Evolutionary conservation across 2,797 vertebrate genomes (phyloP).

Genomic region (Poeciliopsis turneri): DNA sequence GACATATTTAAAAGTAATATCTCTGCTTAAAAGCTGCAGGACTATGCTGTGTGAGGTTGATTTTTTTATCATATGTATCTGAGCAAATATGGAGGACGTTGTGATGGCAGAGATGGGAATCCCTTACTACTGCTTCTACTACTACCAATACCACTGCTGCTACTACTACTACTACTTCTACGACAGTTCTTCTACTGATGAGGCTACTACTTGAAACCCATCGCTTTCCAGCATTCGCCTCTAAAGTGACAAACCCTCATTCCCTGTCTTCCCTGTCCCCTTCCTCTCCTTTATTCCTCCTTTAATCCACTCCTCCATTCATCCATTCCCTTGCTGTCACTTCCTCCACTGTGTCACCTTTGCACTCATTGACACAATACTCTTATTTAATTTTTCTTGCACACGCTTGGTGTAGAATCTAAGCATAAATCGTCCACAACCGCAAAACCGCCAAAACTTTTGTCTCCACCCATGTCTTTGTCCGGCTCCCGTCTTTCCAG

Average conservation of each 20-base stretch:
- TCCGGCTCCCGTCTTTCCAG: constrained; percentile 55
- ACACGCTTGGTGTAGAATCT: constrained; percentile 71
- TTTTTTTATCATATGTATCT: constrained; percentile 68
- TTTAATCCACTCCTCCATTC: constrained; percentile 45
- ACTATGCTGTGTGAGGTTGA: constrained; percentile 69
- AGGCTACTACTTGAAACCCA: constrained; percentile 77
- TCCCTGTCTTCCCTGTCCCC: constrained; percentile 72
- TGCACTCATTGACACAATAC: constrained; percentile 31
- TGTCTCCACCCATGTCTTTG: constrained; percentile 74
- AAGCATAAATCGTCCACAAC: constrained; percentile 62
- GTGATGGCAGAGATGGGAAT: constrained; percentile 76
- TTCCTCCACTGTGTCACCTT: constrained; percentile 33
- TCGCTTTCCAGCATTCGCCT: constrained; percentile 79
- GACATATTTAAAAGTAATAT: constrained; percentile 69
- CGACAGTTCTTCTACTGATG: constrained; percentile 72
- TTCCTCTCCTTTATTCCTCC: constrained; percentile 55
- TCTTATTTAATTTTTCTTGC: constrained; percentile 45
- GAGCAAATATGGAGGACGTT: constrained; percentile 70
- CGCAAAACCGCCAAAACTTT: constrained; percentile 73
- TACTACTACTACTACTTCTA: constrained; percentile 56
- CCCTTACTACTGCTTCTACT: constrained; percentile 74
- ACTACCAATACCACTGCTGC: constrained; percentile 69
- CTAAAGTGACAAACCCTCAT: constrained; percentile 80
- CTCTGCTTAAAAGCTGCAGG: constrained; percentile 77
- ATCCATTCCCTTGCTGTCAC: constrained; percentile 9